Evolutionary conservation across 2,888 invertebrate genomes (phyloP), one percentile per base, ranked within the genome.

Genomic region (Furcula furcula): DNA sequence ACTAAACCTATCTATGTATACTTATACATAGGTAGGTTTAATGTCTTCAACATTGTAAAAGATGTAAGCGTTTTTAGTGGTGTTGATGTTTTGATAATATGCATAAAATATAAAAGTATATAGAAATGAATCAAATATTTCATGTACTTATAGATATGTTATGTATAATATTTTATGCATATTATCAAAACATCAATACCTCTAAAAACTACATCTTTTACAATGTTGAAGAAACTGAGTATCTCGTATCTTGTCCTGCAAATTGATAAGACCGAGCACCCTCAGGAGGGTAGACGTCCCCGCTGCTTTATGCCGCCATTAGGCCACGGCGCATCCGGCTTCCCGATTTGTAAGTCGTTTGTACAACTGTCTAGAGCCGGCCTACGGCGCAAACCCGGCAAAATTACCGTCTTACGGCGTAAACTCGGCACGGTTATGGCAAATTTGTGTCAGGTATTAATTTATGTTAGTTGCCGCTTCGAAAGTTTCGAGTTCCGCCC

Each of bases 401-500:
- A 18, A 28, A 18, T 28, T 28, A 28, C 28, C 11, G 28, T 16
- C 16, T 11, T 7, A 69, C 41, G 56, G 65, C 58, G 64, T 75
- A 74, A 84, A 81, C 76, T 83, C 78, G 49, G 65, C 65, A 61
- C 70, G 76, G 77, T 82, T 83, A 85, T 86, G 86, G 86, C 85
- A 85, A 86, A 88, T 87, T 87, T 82, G 86, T 85, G 87, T 83
- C 87, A 84, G 85, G 84, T 84, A 88, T 86, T 87, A 87, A 87
- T 86, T 87, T 83, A 85, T 75, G 76, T 74, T 76, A 78, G 83
- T 81, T 78, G 81, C 76, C 71, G 75, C 74, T 59, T 64, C 47
- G 60, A 59, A 78, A 80, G 77, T 81, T n/a, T 79, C 55, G 49
- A 67, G 71, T 69, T 67, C 65, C 56, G 55, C 61, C 55, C 57